Evolutionary conservation across 2,888 invertebrate genomes (phyloP), one percentile per base, ranked within the genome.

Genomic region (Drosophila merina): DNA sequence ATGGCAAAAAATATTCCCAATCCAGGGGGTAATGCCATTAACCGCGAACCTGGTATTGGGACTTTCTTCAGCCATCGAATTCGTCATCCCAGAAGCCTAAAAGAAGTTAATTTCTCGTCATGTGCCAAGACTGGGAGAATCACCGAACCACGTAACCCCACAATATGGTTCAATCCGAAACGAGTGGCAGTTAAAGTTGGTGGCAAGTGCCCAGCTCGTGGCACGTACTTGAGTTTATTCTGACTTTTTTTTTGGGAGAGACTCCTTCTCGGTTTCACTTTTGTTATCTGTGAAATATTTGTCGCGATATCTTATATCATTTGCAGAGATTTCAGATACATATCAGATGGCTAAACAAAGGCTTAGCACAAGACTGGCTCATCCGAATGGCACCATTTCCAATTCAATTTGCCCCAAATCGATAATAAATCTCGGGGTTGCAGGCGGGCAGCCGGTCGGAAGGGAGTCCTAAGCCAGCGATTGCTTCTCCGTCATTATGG

Each of bases 401-500:
- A 79, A 77, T 74, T 77, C 72, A 77, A 77, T 79, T 77, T 58
- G 44, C 47, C 36, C 38, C 20, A 69, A 45, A 60, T 38, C 28
- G 56, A 56, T 67, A 67, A 67, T 67, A 31, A 28, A 36, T 47
- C 8, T 33, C 20, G 10, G 40, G 38, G 51, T 20, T 20, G 28
- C n/a, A 38, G 9, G 10, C 45, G 8, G 25, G 8, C 5, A 6
- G 9, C 9, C 49, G 8, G 25, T 8, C 5, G 4, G 8, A 31
- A 38, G 14, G 40, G 60, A 8, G 44, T 26, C 55, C n/a, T 62
- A 49, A 63, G 25, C 28, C 31, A 48, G 36, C 20, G 38, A 54
- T 64, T 30, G 28, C 66, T 60, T 57, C 4, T 60, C 54, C 58
- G 45, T 58, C 75, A 72, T 72, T 62, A 64, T 58, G 57, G 12